phyloP scores from a whole-genome alignment of 2,113 vertebrate species.

The Microtus ochrogaster region DNA sequence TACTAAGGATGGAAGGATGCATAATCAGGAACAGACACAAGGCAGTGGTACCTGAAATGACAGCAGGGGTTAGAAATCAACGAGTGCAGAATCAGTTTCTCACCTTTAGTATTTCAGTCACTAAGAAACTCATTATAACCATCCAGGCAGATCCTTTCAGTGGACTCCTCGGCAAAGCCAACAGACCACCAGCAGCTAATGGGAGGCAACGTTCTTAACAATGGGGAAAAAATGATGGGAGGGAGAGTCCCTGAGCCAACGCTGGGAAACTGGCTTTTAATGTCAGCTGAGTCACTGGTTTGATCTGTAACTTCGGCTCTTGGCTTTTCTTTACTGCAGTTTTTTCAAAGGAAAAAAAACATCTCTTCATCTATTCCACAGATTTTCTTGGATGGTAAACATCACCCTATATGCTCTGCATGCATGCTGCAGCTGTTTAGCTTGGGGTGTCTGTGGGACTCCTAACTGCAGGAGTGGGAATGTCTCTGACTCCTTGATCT shows the following conservation, averaged over 20 bases:
- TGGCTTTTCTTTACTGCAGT: background rate
- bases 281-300: background rate
- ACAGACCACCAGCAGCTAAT: background rate
- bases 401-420: background rate
- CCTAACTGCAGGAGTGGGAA: background rate
- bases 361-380: background rate
- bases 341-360: background rate
- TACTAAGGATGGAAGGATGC: constrained; percentile 99
- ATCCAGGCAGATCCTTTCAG: background rate
- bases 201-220: background rate
- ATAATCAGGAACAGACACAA: constrained; percentile 99
- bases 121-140: background rate
- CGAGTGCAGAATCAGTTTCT: constrained; percentile 17
- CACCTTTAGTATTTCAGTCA: background rate
- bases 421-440: background rate
- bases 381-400: background rate
- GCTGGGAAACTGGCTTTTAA: background rate
- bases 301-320: background rate
- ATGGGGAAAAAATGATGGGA: background rate
- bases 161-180: background rate
- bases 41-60: constrained; percentile 95
- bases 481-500: background rate
- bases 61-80: constrained; percentile 81
- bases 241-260: fast-evolving
- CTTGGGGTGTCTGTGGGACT: background rate